Conservation (phyloP, 2,797 vertebrate genomes). For the Sebastes kiyomatsui region DNA sequence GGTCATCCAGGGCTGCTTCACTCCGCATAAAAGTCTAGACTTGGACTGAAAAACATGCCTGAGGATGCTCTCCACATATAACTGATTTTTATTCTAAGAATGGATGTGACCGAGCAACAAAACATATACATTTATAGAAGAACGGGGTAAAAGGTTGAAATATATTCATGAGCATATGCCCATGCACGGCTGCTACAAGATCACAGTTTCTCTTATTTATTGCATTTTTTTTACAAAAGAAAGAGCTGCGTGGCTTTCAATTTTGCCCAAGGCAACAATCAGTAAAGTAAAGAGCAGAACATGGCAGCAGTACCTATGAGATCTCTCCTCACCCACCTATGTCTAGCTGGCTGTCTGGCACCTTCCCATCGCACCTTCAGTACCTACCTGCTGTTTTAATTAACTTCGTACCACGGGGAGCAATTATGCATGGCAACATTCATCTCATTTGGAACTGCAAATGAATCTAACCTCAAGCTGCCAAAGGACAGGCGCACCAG, state of each 20-base stretch:
- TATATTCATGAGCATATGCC: background rate
- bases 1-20: conserved; percentile 58
- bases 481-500: conserved; percentile 26
- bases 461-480: conserved; percentile 62
- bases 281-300: conserved; percentile 42
- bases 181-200: background rate
- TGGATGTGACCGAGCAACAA: background rate
- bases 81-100: conserved; percentile 48
- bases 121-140: conserved; percentile 27
- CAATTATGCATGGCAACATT: conserved; percentile 77
- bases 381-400: conserved; percentile 76
- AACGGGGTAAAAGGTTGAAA: background rate
- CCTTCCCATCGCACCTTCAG: conserved; percentile 67
- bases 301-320: conserved; percentile 42
- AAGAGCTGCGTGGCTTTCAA: conserved; percentile 11
- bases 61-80: conserved; percentile 23
- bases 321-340: conserved; percentile 50
- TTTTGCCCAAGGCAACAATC: conserved; percentile 27
- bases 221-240: background rate
- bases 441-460: conserved; percentile 68
- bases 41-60: conserved; percentile 33
- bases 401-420: conserved; percentile 71
- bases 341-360: conserved; percentile 65
- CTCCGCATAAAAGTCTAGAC: conserved; percentile 56
- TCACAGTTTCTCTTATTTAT: conserved; percentile 6